phyloP scores from a whole-genome alignment of 2,113 vertebrate species.

The Aramus guarauna region DNA sequence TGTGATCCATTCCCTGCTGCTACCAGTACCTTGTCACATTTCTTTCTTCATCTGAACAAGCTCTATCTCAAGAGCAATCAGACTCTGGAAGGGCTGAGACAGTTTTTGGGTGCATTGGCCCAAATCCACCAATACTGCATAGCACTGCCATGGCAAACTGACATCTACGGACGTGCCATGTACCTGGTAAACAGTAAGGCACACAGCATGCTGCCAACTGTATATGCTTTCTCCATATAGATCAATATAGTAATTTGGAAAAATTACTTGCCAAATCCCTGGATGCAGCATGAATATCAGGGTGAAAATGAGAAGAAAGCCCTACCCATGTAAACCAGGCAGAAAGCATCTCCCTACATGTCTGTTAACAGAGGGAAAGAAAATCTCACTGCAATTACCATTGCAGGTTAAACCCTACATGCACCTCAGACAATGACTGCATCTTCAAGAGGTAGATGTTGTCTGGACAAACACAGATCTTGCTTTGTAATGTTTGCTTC shows the following conservation, averaged over 20 bases:
- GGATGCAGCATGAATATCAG: not conserved
- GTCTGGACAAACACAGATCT: not conserved
- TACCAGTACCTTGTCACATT: not conserved
- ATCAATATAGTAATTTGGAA: constrained; percentile 20
- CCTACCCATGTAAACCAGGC: not conserved
- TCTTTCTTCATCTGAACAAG: not conserved
- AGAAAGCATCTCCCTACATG: not conserved
- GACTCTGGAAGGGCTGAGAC: not conserved
- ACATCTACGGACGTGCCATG: not conserved
- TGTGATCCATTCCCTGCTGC: not conserved
- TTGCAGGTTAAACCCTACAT: not conserved
- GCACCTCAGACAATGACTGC: not conserved
- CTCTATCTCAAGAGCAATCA: not conserved
- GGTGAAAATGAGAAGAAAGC: not conserved
- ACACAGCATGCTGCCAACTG: not conserved
- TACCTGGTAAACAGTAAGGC: constrained; percentile 32
- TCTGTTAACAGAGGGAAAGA: not conserved
- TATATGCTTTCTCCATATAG: not conserved
- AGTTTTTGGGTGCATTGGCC: not conserved
- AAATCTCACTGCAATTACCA: not conserved
- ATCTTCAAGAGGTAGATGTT: not conserved
- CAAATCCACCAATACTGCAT: not conserved
- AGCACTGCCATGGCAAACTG: not conserved
- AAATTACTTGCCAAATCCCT: not conserved
- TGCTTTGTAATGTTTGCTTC: not conserved